A percentile compares a stretch with the other conserved stretches of the same genome.
Conservation (phyloP, 2,888 invertebrate species). For the Caenorhabditis imperialis region DNA sequence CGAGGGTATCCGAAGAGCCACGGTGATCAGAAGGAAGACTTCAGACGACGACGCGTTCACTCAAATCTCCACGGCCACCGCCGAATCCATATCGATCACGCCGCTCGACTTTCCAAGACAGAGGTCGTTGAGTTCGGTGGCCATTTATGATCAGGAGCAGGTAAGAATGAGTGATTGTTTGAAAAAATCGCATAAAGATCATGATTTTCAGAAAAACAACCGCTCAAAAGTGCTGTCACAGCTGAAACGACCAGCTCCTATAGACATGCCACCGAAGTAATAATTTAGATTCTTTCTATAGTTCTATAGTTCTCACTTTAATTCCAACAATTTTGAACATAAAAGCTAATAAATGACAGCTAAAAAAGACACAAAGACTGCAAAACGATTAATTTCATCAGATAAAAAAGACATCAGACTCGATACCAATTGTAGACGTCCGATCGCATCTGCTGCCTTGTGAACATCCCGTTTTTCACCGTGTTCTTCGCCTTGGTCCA, state of each 20-base stretch:
- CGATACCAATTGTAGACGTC: too few species aligned
- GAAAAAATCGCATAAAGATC: constrained; percentile 18
- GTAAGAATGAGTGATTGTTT: background rate
- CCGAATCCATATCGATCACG: constrained; percentile 68
- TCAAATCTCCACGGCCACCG: constrained; percentile 59
- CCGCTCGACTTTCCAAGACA: constrained; percentile 63
- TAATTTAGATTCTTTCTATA: too few species aligned
- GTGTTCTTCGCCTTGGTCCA: too few species aligned
- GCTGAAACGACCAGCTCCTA: constrained; percentile 71
- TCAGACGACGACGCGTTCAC: constrained; percentile 63
- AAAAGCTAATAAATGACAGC: too few species aligned
- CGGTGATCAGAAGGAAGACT: constrained; percentile 60
- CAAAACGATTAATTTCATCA: too few species aligned
- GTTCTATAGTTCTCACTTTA: too few species aligned
- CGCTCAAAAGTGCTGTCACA: constrained; percentile 58
- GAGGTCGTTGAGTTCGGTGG: constrained; percentile 63
- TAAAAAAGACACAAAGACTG: too few species aligned
- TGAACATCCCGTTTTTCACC: too few species aligned
- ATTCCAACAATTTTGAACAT: too few species aligned
- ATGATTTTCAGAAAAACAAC: constrained; percentile 39
- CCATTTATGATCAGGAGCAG: constrained; percentile 62
- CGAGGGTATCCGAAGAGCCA: constrained; percentile 44
- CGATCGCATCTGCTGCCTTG: too few species aligned
- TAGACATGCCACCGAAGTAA: constrained; percentile 58
- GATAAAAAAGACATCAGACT: too few species aligned